Evolutionary conservation across 2,113 vertebrate genomes (phyloP).

Genomic region (Benitochromis conjunctus): DNA sequence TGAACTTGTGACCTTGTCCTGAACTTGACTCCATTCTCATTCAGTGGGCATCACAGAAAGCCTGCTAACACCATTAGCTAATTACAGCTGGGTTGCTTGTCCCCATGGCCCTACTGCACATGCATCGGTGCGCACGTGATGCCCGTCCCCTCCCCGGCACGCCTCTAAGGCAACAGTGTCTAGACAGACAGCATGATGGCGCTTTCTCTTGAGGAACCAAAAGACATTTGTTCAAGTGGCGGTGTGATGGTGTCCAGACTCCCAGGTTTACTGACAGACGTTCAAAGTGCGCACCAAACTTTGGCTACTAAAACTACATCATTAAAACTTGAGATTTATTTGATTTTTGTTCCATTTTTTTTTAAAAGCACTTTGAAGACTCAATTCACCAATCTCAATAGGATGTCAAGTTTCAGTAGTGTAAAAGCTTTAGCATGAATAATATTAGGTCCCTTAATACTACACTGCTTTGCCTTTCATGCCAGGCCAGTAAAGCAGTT

Average conservation of each 20-base stretch:
- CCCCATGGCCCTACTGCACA: background rate
- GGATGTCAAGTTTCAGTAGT: background rate
- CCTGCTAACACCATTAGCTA: constrained; percentile 39
- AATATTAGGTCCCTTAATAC: background rate
- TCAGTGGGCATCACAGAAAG: background rate
- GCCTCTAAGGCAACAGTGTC: constrained; percentile 35
- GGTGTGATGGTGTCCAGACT: background rate
- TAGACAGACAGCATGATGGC: constrained; percentile 18
- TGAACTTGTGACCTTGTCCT: constrained; percentile 39
- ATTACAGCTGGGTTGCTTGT: constrained; percentile 44
- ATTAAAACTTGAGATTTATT: background rate
- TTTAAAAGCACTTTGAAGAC: background rate
- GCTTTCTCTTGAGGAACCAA: constrained; percentile 2
- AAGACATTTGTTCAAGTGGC: background rate
- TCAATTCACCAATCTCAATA: background rate
- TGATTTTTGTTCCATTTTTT: background rate
- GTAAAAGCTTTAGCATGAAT: background rate
- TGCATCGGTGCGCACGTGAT: background rate
- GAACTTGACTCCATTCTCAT: constrained; percentile 42
- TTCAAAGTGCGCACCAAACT: background rate
- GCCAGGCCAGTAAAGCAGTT: background rate
- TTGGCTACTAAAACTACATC: background rate
- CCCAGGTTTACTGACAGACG: background rate
- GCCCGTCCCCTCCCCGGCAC: background rate
- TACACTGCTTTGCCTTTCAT: background rate